Evolutionary conservation across 2,888 invertebrate species (phyloP).

Genomic region (Cryptocephalus primarius): DNA sequence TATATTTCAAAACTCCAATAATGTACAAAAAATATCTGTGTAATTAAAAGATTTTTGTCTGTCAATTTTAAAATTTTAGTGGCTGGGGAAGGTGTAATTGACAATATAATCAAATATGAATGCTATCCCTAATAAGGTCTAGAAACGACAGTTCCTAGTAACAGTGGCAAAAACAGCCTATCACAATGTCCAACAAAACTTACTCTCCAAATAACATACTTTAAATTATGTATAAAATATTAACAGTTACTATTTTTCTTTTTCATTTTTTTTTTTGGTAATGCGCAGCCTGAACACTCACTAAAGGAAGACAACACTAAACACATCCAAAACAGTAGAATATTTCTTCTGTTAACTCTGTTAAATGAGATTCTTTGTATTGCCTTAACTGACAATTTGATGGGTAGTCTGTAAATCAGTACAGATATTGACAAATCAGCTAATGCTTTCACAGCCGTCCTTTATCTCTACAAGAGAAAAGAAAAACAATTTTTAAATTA

Average conservation of each 20-base stretch:
- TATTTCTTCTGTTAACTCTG: no score
- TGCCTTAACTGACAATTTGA: no score
- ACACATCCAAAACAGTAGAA: slow-evolving; percentile 20
- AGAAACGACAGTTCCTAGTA: slow-evolving; percentile 32
- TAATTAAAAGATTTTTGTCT: slow-evolving; percentile 48
- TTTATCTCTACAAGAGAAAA: no score
- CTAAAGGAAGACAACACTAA: slow-evolving; percentile 38
- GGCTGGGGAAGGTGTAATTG: slow-evolving; percentile 35
- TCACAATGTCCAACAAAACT: slow-evolving; percentile 42
- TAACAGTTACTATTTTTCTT: slow-evolving; percentile 38
- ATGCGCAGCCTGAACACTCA: slow-evolving; percentile 39
- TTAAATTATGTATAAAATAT: slow-evolving; percentile 43
- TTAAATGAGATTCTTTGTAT: no score
- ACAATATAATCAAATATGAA: slow-evolving; percentile 39
- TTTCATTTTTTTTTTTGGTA: slow-evolving; percentile 29
- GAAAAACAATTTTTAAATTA: no score
- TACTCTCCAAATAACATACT: slow-evolving; percentile 39
- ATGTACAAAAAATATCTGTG: slow-evolving; percentile 68
- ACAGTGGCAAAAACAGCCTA: slow-evolving; percentile 38
- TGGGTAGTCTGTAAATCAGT: no score
- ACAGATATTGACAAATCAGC: no score
- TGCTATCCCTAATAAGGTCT: slow-evolving; percentile 20
- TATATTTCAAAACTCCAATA: slow-evolving; percentile 63
- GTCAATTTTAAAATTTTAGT: slow-evolving; percentile 41
- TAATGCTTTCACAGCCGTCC: no score